Evolutionary conservation across 35 echinoderm and acorn worm genomes (phyloP).

Genomic region (Heliocidaris erythrogramma): DNA sequence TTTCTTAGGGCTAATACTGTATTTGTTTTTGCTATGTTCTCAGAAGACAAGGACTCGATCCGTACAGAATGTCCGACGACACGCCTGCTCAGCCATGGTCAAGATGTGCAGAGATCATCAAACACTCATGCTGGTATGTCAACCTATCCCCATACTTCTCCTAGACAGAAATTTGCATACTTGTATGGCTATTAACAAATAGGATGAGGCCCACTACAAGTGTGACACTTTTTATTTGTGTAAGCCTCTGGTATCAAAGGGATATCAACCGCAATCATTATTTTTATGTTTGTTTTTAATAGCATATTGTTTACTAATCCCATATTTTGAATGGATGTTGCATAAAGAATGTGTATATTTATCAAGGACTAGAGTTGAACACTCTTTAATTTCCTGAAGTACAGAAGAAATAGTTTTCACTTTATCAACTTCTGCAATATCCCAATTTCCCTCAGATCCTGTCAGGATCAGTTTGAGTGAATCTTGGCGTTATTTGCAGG

Average conservation of each 20-base stretch:
- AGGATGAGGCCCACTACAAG: not conserved
- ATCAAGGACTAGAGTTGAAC: too few species aligned
- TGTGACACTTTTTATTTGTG: not conserved
- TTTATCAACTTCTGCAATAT: too few species aligned
- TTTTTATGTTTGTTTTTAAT: too few species aligned
- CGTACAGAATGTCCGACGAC: constrained; percentile 93
- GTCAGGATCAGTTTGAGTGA: too few species aligned
- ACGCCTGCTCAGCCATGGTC: constrained; percentile 87
- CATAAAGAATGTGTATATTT: too few species aligned
- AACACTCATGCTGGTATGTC: constrained; percentile 90
- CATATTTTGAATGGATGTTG: too few species aligned
- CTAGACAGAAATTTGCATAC: not conserved
- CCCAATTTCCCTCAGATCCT: too few species aligned
- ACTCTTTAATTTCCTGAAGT: too few species aligned
- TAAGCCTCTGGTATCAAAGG: not conserved
- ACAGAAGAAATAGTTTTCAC: too few species aligned
- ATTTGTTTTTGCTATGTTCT: constrained; percentile 80
- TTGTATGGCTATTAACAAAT: not conserved
- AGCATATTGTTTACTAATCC: too few species aligned
- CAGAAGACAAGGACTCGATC: constrained; percentile 99
- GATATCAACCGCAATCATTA: too few species aligned
- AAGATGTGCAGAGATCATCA: constrained; percentile 89
- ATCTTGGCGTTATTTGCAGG: too few species aligned
- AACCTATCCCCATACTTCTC: not conserved
- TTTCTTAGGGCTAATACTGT: constrained; percentile 16